These are phyloP conservation scores for Eurypyga helias DNA, from an alignment of 2,113 vertebrate species.

Conservation along the genomic window DNA sequence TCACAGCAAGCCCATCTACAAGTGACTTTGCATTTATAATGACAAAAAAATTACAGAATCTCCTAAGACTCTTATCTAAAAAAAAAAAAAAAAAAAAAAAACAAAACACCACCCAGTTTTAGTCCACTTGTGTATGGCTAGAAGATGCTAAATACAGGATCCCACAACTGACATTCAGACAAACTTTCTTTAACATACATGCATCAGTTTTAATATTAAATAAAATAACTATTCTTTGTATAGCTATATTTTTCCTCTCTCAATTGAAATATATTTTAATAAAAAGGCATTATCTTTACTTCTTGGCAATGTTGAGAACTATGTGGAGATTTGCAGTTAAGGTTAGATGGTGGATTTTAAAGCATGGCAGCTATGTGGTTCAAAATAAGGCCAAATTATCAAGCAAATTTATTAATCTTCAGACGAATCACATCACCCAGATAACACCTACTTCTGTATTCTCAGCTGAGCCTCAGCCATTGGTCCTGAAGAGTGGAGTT, in stretches of 20 bases:
- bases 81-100: background rate
- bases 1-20: background rate
- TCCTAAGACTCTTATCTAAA: background rate
- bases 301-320: background rate
- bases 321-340: background rate
- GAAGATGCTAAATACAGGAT: background rate
- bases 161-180: background rate
- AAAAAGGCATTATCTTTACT: background rate
- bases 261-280: background rate
- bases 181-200: background rate
- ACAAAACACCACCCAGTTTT: too few relatives aligned
- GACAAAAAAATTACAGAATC: background rate
- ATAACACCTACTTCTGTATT: background rate
- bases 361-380: background rate
- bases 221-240: background rate
- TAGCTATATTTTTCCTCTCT: background rate
- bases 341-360: background rate
- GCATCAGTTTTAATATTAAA: background rate
- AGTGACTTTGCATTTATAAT: background rate
- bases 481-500: background rate
- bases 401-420: background rate
- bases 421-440: background rate
- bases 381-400: conserved; percentile 14
- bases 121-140: background rate
- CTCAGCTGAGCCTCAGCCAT: background rate